Base-by-base conservation (phyloP, 2,888 invertebrate genomes). In the Drosophila crucigera region DNA sequence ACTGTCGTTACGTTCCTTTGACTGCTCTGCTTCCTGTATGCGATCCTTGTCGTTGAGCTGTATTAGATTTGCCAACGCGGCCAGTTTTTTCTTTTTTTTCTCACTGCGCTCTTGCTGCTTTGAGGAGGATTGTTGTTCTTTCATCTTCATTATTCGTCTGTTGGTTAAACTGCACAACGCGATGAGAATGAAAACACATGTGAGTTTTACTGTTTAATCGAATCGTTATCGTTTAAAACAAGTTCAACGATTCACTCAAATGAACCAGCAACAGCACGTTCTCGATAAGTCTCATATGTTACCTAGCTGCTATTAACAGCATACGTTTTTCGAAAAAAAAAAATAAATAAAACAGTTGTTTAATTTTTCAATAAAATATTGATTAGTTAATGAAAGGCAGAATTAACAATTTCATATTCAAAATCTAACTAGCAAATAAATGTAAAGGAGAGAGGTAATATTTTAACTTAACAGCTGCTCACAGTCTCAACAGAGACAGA, bases 41-140 rank as follows among this genome's bases (percentile, higher is more conserved):
- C 94, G 94, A 85, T 95, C 95, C 75, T 93, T 93, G 83, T 95
- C 95, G 90, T 96, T 96, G 63, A 95, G 92, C 92, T 95, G 94
- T 43, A 95, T 94, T 59, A 96, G 92, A 90, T 95, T 94, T 14
- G 95, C 93, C 72, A 95, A 93, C 2, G 96, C 95, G 7, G 94
- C 94, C 91, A 95, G 93, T 93, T 95, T 96, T 90, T 94, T 95
- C 89, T 94, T 95, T 89, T 95, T 96, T 76, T 94, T 95, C 84
- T 95, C 95, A 69, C 94, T 92, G 72, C 95, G 94, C 82, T 94
- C 93, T 68, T 94, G 92, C 84, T 94, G 94, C 89, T 95, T 95
- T 37, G 94, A 84, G 41, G 93, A 93, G n/a, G 75, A 59, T 25
- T 59, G 62, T 65, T 87, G 85, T 10, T 87, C 85, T 62, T 87